Base-by-base conservation (phyloP, 2,113 vertebrate genomes). In the Tursiops truncatus region DNA sequence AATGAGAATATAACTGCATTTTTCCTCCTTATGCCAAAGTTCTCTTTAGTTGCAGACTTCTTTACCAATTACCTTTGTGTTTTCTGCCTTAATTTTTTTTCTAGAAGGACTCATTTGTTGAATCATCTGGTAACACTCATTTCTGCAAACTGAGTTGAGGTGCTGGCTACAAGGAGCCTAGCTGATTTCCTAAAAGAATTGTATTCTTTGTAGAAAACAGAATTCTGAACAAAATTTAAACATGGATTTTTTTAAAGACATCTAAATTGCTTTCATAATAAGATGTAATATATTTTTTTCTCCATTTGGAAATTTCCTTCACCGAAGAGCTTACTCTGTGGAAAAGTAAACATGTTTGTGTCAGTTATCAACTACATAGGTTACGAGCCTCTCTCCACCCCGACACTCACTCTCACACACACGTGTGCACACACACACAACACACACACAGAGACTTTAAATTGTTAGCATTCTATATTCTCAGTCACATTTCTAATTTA, bases 171-270 rank as follows among this genome's bases (percentile, higher is more conserved):
- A 84, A 50, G 21, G 2, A 50, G 12, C 31, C 15, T 58, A 73
- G 41, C 18, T 38, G 18, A 50, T 87, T 96, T 94, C 63, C 82
- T 91, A 79, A 91, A 76, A 85, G 14, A 91, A 62, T 1, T 65
- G 1, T 74, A 53, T 89, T 74, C 60, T 86, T 91, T 50, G 26
- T 17, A 92, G 47, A 68, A 97, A 96, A 83, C 58, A 93, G 21
- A 93, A 95, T 77, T 89, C 26, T 82, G 13, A 95, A 47, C 38
- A 95, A 92, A 95, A 93, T 83, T 50, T 62, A 93, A 89, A 83
- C 47, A 74, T 60, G 20, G 10, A 67, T 44, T 91, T 71, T 94
- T 21, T 53, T 8, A n/a, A 88, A 84, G 36, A 76, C 26, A 81
- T 77, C 71, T 86, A 74, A 95, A 86, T 68, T 94, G 76, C 21